Evolutionary conservation across 2,113 vertebrate species (phyloP).

Genomic region (Tretioscincus oriximinensis): DNA sequence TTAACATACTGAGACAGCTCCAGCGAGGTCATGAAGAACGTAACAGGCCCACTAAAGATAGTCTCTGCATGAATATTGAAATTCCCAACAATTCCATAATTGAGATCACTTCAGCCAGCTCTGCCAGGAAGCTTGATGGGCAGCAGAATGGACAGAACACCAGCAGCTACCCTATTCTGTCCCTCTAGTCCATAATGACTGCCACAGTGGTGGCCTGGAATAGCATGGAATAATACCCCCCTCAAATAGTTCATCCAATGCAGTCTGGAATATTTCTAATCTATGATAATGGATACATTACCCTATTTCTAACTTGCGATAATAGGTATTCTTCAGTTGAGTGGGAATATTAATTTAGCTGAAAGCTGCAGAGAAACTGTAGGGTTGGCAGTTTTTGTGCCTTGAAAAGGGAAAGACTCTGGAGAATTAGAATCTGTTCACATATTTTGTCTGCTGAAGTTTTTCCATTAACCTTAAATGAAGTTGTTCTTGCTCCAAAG

Average conservation of each 20-base stretch:
- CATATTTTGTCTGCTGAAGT: background rate
- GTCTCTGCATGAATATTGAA: too few relatives aligned
- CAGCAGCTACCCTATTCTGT: too few relatives aligned
- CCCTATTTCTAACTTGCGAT: background rate
- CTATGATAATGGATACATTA: background rate
- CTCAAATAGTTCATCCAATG: background rate
- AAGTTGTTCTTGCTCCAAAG: background rate
- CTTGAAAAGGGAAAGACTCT: background rate
- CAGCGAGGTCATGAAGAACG: too few relatives aligned
- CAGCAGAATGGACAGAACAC: too few relatives aligned
- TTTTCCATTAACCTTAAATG: background rate
- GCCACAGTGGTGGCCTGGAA: background rate
- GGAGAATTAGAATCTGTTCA: background rate
- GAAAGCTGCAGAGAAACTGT: background rate
- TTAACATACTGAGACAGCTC: too few relatives aligned
- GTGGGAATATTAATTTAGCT: background rate
- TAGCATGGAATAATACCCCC: background rate
- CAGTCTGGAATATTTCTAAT: accelerated
- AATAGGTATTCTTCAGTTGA: background rate
- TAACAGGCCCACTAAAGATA: too few relatives aligned
- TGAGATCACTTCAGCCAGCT: too few relatives aligned
- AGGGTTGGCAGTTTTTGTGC: accelerated
- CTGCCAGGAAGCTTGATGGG: too few relatives aligned
- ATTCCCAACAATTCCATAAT: too few relatives aligned
- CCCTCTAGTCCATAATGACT: too few relatives aligned